These are phyloP conservation scores for Pitangus sulphuratus DNA, from an alignment of 2,797 vertebrate genomes.

Conservation along the genomic window DNA sequence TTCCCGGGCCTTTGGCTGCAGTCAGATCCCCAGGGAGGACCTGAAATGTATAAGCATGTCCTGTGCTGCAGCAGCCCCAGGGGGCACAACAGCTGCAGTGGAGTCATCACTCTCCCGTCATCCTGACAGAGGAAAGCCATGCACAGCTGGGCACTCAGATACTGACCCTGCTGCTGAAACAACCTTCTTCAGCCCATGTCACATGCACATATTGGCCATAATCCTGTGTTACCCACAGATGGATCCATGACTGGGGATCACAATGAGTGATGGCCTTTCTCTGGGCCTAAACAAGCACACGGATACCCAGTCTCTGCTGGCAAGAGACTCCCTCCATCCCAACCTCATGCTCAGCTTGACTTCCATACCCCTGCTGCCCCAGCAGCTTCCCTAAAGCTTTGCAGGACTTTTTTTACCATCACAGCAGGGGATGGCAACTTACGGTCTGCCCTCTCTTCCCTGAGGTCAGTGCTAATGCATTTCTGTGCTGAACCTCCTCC, in stretches of 20 bases:
- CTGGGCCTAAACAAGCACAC: not conserved
- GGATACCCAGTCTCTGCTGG: not conserved
- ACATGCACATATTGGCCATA: accelerated
- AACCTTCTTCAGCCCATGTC: not conserved
- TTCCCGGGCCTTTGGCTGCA: not conserved
- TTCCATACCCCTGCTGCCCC: not conserved
- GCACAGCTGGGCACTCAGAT: accelerated
- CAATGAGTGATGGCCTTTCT: not conserved
- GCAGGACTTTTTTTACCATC: not conserved
- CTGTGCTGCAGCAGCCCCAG: not conserved
- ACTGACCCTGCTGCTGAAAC: not conserved
- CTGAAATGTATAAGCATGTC: not conserved
- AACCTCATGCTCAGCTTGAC: not conserved
- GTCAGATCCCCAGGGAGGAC: not conserved
- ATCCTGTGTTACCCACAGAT: accelerated
- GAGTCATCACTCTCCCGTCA: not conserved
- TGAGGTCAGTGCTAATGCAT: not conserved
- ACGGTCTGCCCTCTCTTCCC: not conserved
- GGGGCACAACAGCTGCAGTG: not conserved
- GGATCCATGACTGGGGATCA: not conserved
- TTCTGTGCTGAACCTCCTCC: not conserved
- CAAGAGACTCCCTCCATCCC: not conserved
- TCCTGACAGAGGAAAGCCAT: accelerated
- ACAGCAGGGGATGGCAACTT: not conserved
- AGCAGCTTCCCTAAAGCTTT: not conserved